Percentiles rank a stretch among this genome's conserved stretches.
These are phyloP conservation scores for Eupithecia insigniata DNA, from an alignment of 2,888 invertebrate species.

Conservation along the genomic window DNA sequence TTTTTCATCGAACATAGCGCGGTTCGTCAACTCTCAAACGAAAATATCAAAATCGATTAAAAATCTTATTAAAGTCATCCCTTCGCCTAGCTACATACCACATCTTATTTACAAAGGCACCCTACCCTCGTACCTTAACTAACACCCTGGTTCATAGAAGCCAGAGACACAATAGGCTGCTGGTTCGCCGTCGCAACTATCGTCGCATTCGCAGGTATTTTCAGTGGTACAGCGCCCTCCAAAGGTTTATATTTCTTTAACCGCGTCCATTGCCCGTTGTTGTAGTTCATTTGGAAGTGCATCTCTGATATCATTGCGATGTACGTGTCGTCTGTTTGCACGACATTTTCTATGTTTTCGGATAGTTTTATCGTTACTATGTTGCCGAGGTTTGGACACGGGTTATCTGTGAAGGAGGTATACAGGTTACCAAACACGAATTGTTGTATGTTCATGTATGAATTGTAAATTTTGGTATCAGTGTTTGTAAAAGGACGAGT, in stretches of 20 bases:
- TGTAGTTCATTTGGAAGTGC: conserved; percentile 99
- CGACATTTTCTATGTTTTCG: conserved; percentile 94
- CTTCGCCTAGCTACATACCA: neutral
- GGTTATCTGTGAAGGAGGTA: conserved; percentile 88
- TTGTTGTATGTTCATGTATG: too few species aligned
- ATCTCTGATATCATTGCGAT: conserved; percentile 94
- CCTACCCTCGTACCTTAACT: conserved; percentile 54
- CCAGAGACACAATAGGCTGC: conserved; percentile 74
- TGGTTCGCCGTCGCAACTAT: conserved; percentile 74
- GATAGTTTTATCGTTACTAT: conserved; percentile 98
- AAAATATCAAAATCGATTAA: neutral
- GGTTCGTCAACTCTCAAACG: too few species aligned
- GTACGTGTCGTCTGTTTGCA: conserved; percentile 92
- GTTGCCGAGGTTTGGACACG: conserved; percentile 98
- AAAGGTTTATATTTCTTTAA: conserved; percentile 94
- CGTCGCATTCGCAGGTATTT: conserved; percentile 71
- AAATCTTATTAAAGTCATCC: neutral
- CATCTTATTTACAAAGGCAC: neutral
- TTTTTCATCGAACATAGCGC: neutral
- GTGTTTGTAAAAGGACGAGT: too few species aligned
- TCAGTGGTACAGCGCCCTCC: conserved; percentile 82
- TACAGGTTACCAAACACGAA: too few species aligned
- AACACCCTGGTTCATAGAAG: conserved; percentile 69
- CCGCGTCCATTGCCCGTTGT: conserved; percentile 97
- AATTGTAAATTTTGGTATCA: too few species aligned